Conservation (phyloP, 2,113 vertebrate genomes). For the Empidonax traillii region DNA sequence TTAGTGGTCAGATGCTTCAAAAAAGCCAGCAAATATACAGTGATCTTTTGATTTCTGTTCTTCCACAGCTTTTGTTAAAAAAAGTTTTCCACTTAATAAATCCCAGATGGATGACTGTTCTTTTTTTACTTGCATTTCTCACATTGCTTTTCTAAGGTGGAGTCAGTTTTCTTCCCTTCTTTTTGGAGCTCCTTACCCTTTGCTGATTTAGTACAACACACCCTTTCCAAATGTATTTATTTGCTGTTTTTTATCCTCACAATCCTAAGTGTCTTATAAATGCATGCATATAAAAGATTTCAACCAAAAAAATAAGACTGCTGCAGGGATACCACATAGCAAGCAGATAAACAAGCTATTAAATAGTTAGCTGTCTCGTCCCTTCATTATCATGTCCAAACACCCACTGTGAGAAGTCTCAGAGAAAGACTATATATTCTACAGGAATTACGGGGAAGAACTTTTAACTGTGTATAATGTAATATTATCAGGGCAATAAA, state of each 20-base stretch:
- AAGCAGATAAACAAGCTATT: slow-evolving; percentile 19
- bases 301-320: slow-evolving; percentile 8
- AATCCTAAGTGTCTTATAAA: slow-evolving; percentile 11
- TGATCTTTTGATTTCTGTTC: slow-evolving; percentile 28
- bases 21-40: slow-evolving; percentile 15
- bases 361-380: background rate
- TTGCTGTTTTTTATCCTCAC: background rate
- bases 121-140: slow-evolving; percentile 23
- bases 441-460: background rate
- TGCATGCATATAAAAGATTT: background rate
- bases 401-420: background rate
- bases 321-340: background rate
- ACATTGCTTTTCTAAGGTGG: background rate
- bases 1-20: slow-evolving; percentile 12
- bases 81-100: slow-evolving; percentile 7
- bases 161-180: slow-evolving; percentile 14
- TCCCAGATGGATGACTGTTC: slow-evolving; percentile 1
- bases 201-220: background rate
- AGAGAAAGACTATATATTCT: background rate
- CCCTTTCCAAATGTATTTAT: slow-evolving; percentile 31
- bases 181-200: slow-evolving; percentile 3
- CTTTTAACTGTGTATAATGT: background rate
- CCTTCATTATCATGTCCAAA: background rate
- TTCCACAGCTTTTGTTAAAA: background rate
- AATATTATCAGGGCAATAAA: background rate